Conservation (phyloP, 2,797 vertebrate genomes). For the Arrhamphus sclerolepis region DNA sequence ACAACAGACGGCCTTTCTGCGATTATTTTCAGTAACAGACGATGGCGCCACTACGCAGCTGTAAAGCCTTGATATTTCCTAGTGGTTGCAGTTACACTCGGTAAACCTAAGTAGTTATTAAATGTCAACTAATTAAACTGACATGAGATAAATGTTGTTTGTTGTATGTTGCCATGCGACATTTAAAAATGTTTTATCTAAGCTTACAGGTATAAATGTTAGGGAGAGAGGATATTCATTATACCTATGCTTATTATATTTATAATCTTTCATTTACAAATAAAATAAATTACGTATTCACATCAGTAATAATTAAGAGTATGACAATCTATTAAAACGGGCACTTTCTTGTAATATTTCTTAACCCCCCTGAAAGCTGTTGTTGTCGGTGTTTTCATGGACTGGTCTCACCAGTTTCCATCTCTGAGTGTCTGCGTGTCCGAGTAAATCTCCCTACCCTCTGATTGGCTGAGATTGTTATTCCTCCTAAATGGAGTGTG, state of each 20-base stretch:
- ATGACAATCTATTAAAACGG: too few relatives aligned
- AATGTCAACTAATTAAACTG: constrained; percentile 75
- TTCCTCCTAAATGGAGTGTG: constrained; percentile 85
- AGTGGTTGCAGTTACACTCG: constrained; percentile 60
- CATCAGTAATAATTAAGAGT: too few relatives aligned
- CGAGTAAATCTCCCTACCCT: constrained; percentile 47
- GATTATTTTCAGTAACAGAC: constrained; percentile 81
- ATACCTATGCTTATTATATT: too few relatives aligned
- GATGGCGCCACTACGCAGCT: constrained; percentile 92
- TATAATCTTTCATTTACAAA: too few relatives aligned
- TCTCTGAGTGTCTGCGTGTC: constrained; percentile 58
- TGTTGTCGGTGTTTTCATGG: constrained; percentile 2
- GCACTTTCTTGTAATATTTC: fast-evolving
- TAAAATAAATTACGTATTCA: too few relatives aligned
- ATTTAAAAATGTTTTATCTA: not conserved
- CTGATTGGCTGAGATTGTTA: constrained; percentile 90
- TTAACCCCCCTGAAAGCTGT: not conserved
- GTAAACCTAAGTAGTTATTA: constrained; percentile 68
- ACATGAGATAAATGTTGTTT: constrained; percentile 52
- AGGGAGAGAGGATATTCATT: not conserved
- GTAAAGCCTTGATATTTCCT: constrained; percentile 60
- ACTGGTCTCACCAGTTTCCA: constrained; percentile 62
- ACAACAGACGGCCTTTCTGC: constrained; percentile 67
- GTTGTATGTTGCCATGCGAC: constrained; percentile 40
- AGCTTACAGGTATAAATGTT: not conserved